Percentiles rank a stretch among this genome's conserved stretches.
Evolutionary conservation across 2,113 vertebrate species (phyloP).

Genomic region (Ranitomeya imitator): DNA sequence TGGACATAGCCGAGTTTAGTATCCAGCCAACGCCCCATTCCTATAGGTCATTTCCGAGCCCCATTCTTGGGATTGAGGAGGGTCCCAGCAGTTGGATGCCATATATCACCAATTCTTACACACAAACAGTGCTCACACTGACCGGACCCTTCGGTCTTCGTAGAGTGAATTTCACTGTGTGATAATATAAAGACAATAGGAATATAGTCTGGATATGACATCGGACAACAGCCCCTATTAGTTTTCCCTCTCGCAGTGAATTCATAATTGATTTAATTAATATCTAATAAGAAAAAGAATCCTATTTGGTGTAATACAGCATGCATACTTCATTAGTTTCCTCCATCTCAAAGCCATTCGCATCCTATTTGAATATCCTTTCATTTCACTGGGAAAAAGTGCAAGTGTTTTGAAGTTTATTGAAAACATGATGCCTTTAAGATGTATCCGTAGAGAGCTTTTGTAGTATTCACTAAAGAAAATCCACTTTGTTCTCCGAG

Average conservation of each 20-base stretch:
- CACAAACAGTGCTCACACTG: too few relatives aligned
- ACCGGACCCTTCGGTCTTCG: too few relatives aligned
- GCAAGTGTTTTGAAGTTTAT: not conserved
- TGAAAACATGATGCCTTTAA: constrained; percentile 52
- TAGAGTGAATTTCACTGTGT: not conserved
- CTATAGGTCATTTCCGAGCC: too few relatives aligned
- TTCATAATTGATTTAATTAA: constrained; percentile 59
- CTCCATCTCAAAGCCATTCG: constrained; percentile 53
- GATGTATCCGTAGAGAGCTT: constrained; percentile 31
- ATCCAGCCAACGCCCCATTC: too few relatives aligned
- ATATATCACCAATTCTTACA: too few relatives aligned
- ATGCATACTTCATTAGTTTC: constrained; percentile 57
- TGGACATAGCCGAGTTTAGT: too few relatives aligned
- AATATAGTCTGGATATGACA: too few relatives aligned
- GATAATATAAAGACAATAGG: not conserved
- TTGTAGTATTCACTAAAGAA: constrained; percentile 49
- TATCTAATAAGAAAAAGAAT: constrained; percentile 55
- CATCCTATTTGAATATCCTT: constrained; percentile 53
- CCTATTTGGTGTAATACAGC: constrained; percentile 23
- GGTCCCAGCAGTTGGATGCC: too few relatives aligned
- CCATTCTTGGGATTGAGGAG: too few relatives aligned
- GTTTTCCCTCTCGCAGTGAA: constrained; percentile 33
- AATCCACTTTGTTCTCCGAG: constrained; percentile 48
- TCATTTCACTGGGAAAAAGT: constrained; percentile 47
- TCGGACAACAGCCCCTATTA: constrained; percentile 35